phyloP scores from a whole-genome alignment of 2,888 invertebrate species.

The Nematopogon swammerdamellus region DNA sequence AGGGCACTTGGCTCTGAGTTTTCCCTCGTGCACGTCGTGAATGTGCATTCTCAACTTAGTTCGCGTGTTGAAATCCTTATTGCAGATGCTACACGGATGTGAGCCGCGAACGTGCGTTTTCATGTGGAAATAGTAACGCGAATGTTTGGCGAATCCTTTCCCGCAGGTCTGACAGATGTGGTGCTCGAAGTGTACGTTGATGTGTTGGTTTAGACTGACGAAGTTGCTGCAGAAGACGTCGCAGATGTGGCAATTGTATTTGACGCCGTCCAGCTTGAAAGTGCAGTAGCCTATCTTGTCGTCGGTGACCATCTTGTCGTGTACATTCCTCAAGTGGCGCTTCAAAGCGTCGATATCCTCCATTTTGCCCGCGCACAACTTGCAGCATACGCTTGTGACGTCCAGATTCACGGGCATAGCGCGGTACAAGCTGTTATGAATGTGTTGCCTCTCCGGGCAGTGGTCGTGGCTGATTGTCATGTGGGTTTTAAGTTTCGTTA shows the following conservation, averaged over 20 bases:
- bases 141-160: slow-evolving; percentile 43
- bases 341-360: slow-evolving; percentile 24
- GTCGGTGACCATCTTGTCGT: slow-evolving; percentile 15
- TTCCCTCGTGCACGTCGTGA: slow-evolving; percentile 31
- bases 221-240: slow-evolving; percentile 38
- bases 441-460: neutral
- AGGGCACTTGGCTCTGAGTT: slow-evolving; percentile 34
- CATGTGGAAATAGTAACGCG: too few relatives aligned
- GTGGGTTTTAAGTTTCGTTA: slow-evolving; percentile 28
- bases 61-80: slow-evolving; percentile 38
- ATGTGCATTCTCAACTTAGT: slow-evolving; percentile 34
- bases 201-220: slow-evolving; percentile 37
- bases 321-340: slow-evolving; percentile 21
- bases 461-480: slow-evolving; percentile 28
- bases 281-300: neutral
- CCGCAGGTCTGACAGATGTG: slow-evolving; percentile 41
- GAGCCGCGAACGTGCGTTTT: too few relatives aligned
- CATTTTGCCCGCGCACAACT: slow-evolving; percentile 27
- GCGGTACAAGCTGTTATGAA: too few relatives aligned
- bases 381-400: slow-evolving; percentile 29
- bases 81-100: slow-evolving; percentile 44
- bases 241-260: slow-evolving; percentile 24
- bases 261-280: neutral
- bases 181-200: slow-evolving; percentile 40
- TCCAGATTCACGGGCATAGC: slow-evolving; percentile 22